Evolutionary conservation across 2,797 vertebrate genomes (phyloP).

Genomic region (Aeoliscus strigatus): DNA sequence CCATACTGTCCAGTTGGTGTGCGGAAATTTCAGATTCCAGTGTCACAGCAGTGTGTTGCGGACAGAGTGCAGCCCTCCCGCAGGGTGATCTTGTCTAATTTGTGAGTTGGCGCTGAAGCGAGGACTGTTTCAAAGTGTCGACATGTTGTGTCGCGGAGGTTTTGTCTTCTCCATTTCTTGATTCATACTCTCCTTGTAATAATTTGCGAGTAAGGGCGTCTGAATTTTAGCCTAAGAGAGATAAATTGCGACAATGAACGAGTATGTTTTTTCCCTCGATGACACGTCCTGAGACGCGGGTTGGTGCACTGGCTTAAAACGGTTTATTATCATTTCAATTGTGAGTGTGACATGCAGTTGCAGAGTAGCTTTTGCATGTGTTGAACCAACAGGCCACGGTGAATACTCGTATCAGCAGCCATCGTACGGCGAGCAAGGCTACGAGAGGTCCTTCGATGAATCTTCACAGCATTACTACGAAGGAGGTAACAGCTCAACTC

Average conservation of each 20-base stretch:
- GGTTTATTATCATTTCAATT: too few relatives aligned
- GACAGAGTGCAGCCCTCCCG: constrained; percentile 17
- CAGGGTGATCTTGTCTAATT: constrained; percentile 19
- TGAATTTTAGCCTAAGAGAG: too few relatives aligned
- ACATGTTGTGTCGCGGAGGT: too few relatives aligned
- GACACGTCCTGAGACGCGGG: too few relatives aligned
- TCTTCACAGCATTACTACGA: constrained; percentile 94
- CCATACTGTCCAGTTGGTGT: constrained; percentile 66
- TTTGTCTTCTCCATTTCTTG: too few relatives aligned
- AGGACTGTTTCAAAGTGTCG: constrained; percentile 9
- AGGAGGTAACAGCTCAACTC: constrained; percentile 75
- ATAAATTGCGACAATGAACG: too few relatives aligned
- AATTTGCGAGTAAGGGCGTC: too few relatives aligned
- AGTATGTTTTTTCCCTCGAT: too few relatives aligned
- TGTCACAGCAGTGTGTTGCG: constrained; percentile 13
- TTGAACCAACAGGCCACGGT: constrained; percentile 77
- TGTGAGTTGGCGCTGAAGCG: constrained; percentile 10
- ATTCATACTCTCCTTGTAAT: too few relatives aligned
- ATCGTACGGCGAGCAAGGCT: constrained; percentile 88
- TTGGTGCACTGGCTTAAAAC: too few relatives aligned
- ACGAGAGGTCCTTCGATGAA: constrained; percentile 90
- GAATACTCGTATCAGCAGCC: constrained; percentile 92
- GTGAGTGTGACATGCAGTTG: too few relatives aligned
- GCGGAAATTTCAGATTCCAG: constrained; percentile 71
- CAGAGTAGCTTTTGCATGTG: constrained; percentile 20